A percentile compares a stretch with the other conserved stretches of the same genome.
phyloP scores from a whole-genome alignment of 2,888 invertebrate genomes.

The Apamea monoglypha region DNA sequence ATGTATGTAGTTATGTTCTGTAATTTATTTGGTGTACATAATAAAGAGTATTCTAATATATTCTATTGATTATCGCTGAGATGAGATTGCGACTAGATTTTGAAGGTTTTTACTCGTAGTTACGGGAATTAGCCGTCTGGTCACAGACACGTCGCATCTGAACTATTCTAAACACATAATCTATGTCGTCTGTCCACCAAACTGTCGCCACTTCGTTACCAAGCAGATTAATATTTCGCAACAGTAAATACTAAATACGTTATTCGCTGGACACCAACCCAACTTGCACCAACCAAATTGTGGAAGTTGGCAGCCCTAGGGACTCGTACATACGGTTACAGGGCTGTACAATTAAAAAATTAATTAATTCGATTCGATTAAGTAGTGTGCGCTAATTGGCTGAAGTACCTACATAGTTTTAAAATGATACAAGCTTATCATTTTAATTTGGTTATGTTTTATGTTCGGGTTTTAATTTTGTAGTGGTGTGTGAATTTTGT shows the following conservation, averaged over 20 bases:
- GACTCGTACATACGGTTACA: slow-evolving; percentile 67
- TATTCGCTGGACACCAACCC: slow-evolving; percentile 84
- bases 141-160: slow-evolving; percentile 65
- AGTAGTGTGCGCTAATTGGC: slow-evolving; percentile 62
- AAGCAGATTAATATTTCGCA: slow-evolving; percentile 88
- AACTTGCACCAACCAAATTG: slow-evolving; percentile 85
- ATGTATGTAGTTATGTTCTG: too few species aligned
- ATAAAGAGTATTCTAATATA: too few species aligned
- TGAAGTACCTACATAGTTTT: slow-evolving; percentile 37
- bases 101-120: too few species aligned
- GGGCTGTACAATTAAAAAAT: slow-evolving; percentile 71
- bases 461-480: slow-evolving; percentile 26
- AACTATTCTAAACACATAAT: slow-evolving; percentile 59
- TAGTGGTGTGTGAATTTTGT: slow-evolving; percentile 11
- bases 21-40: too few species aligned
- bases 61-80: too few species aligned
- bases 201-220: slow-evolving; percentile 86
- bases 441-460: slow-evolving; percentile 50
- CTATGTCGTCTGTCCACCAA: slow-evolving; percentile 76
- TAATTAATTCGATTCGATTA: slow-evolving; percentile 65
- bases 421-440: slow-evolving; percentile 38
- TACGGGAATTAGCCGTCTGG: not conserved
- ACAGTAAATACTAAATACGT: slow-evolving; percentile 90
- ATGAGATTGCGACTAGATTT: too few species aligned
- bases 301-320: slow-evolving; percentile 86